Evolutionary conservation across 2,113 vertebrate species (phyloP), one percentile per base, ranked within the genome.

Genomic region (Excalfactoria chinensis): DNA sequence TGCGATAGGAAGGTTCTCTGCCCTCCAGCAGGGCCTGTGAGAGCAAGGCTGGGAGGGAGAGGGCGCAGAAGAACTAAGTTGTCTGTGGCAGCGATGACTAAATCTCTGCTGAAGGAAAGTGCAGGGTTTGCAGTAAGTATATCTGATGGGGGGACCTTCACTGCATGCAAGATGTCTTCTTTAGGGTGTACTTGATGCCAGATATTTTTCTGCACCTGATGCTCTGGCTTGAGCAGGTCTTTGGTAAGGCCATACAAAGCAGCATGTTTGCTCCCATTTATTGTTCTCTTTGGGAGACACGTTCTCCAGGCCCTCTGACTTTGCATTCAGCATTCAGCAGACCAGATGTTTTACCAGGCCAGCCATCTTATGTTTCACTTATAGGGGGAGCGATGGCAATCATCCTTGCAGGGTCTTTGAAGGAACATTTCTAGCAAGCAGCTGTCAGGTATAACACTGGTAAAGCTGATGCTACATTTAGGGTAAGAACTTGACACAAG

Each of bases 161-260:
- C 20, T 71, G 66, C 43, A 68, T 16, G 51, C 40, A 84, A 86
- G 80, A 84, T 46, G 76, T 81, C 86, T 92, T 87, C 67, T 91
- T 78, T 48, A 37, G n/a, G 53, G 21, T 49, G 34, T 55, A 18
- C 37, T 49, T 70, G 19, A 78, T 84, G 51, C 60, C 89, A 88
- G 53, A 17, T 78, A 73, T 83, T 94, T 94, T 89, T 85, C 75
- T 86, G 43, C 51, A 63, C 22, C 64, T 79, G 60, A 69, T 8
- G 6, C 32, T 74, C 25, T 56, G 67, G 63, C 28, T 93, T 59
- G 66, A 88, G 23, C 56, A 86, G 25, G 68, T 73, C 68, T 55
- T 68, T 76, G 56, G 79, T 74, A 88, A 79, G 55, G 41, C 71
- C 3, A 4, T 83, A n/a, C 70, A 89, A 67, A 19, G 0, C 30